Percentiles rank a stretch among this genome's conserved stretches.
Conservation (phyloP, 64 coral and sea anemone genomes). For the Actinia equina region DNA sequence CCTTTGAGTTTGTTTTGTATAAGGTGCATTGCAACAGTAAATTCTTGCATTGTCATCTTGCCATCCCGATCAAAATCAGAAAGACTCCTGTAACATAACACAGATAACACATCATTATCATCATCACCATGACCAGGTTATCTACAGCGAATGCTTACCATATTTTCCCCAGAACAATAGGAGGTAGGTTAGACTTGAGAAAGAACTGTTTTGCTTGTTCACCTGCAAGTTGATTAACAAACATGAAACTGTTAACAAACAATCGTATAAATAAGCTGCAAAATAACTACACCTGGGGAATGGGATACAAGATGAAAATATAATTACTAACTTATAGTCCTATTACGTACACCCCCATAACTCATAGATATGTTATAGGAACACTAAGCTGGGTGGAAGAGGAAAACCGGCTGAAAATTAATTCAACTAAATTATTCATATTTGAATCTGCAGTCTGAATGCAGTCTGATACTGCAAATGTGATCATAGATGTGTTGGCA, state of each 20-base stretch:
- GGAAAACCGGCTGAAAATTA: too few species aligned
- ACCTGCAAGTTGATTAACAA: conserved; percentile 16
- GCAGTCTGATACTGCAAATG: too few species aligned
- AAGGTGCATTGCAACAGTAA: conserved; percentile 92
- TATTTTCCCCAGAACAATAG: conserved; percentile 70
- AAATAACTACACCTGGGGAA: too few species aligned
- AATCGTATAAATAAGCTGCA: too few species aligned
- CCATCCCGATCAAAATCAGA: conserved; percentile 94
- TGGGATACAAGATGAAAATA: too few species aligned
- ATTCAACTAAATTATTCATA: too few species aligned
- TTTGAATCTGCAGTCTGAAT: too few species aligned
- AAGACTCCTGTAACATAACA: conserved; percentile 65
- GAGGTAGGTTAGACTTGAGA: conserved; percentile 64
- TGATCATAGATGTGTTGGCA: too few species aligned
- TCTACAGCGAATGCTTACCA: conserved; percentile 33
- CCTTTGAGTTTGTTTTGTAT: conserved; percentile 80
- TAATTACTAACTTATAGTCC: too few species aligned
- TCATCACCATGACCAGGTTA: neutral
- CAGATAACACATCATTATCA: neutral
- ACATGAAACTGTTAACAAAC: neutral
- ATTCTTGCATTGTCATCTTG: conserved; percentile 96
- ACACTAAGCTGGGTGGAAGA: too few species aligned
- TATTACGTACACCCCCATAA: too few species aligned
- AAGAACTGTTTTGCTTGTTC: conserved; percentile 86
- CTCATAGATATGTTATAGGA: too few species aligned